Conservation (phyloP, 2,113 vertebrate species). For the Dolichotis patagonum region DNA sequence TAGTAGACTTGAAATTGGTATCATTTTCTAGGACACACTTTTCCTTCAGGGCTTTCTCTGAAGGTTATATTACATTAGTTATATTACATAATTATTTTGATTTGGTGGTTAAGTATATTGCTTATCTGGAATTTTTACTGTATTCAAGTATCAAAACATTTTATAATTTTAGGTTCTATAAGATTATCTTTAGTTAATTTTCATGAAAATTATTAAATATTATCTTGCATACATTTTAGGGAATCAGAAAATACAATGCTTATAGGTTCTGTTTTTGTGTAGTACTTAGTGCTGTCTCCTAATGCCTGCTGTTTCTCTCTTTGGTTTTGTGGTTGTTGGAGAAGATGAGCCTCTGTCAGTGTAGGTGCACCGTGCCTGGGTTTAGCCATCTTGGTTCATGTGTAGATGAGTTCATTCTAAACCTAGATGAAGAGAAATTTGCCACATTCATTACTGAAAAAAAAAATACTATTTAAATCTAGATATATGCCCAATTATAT, state of each 20-base stretch:
- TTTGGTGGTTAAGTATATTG: neutral
- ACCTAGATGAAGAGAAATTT: slow-evolving; percentile 15
- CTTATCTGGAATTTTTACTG: slow-evolving; percentile 58
- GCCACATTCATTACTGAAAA: slow-evolving; percentile 31
- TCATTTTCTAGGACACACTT: slow-evolving; percentile 8
- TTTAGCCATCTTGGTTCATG: neutral
- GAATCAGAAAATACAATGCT: neutral
- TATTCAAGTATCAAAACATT: slow-evolving; percentile 50
- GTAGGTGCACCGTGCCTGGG: neutral
- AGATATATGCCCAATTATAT: neutral
- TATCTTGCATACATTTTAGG: slow-evolving; percentile 43
- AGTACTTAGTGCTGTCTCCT: neutral
- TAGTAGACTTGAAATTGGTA: neutral
- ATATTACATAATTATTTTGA: slow-evolving; percentile 9
- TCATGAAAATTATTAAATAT: slow-evolving; percentile 37
- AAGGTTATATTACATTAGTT: neutral
- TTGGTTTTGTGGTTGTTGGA: slow-evolving; percentile 5
- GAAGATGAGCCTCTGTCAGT: neutral
- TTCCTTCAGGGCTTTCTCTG: neutral
- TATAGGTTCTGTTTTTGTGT: neutral
- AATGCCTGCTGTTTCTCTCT: neutral
- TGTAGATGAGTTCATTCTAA: slow-evolving; percentile 33
- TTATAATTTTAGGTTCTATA: slow-evolving; percentile 36
- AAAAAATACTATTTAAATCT: slow-evolving; percentile 42
- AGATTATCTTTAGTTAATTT: slow-evolving; percentile 46